These are phyloP conservation scores for Hylaea fasciaria DNA, from an alignment of 2,888 invertebrate species.

Conservation along the genomic window DNA sequence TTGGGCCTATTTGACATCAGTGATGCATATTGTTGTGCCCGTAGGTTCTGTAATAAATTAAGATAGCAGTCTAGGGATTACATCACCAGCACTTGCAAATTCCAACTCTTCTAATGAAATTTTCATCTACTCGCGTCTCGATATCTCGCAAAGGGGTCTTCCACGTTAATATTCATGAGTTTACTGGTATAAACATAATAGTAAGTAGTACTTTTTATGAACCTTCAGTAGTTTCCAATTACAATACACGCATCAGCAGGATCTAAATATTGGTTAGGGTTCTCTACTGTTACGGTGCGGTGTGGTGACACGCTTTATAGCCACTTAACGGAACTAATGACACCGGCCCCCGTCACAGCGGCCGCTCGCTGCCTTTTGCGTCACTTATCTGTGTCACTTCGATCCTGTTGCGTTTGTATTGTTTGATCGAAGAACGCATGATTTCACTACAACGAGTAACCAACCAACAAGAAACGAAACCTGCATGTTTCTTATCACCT, in stretches of 20 bases:
- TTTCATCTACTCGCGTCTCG: no score
- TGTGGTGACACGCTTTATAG: conserved; percentile 59
- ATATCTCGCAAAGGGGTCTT: background rate
- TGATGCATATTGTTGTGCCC: no score
- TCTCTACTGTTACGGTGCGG: conserved; percentile 43
- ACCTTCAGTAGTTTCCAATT: background rate
- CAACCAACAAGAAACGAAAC: background rate
- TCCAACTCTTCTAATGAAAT: no score
- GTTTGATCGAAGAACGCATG: conserved; percentile 8
- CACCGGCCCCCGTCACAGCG: conserved; percentile 53
- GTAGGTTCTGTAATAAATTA: no score
- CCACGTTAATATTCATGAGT: background rate
- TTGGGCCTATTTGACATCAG: background rate
- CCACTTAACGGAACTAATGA: conserved; percentile 68
- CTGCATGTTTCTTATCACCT: conserved; percentile 26
- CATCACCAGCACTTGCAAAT: no score
- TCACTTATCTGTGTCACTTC: conserved; percentile 58
- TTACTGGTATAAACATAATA: background rate
- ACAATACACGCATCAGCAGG: conserved; percentile 31
- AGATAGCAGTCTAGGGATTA: no score
- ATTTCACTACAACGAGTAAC: background rate
- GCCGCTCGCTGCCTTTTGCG: conserved; percentile 55
- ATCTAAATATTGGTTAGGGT: conserved; percentile 37
- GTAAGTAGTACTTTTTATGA: conserved; percentile 6
- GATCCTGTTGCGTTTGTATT: conserved; percentile 45